These are phyloP conservation scores for Panthera uncia DNA, from an alignment of 2,113 vertebrate species.

Conservation along the genomic window DNA sequence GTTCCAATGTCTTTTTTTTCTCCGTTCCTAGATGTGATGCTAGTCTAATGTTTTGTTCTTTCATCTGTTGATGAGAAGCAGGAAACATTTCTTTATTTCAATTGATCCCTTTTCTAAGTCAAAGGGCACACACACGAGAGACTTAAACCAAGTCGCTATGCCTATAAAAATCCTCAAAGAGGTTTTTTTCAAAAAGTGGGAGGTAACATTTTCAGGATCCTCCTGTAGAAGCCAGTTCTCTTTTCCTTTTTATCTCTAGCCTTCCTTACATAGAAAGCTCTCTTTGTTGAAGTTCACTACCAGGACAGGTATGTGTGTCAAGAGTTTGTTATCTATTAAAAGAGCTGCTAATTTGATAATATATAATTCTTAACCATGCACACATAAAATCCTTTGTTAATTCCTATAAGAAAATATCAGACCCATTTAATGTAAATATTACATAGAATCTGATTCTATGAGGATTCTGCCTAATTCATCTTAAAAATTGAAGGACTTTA, in stretches of 20 bases:
- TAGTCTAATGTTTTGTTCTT: conserved; percentile 46
- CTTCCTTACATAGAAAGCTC: conserved; percentile 18
- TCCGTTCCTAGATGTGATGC: background rate
- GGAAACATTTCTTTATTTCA: conserved; percentile 38
- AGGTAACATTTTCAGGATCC: conserved; percentile 48
- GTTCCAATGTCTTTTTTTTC: background rate
- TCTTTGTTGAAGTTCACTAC: conserved; percentile 44
- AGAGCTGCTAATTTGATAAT: background rate
- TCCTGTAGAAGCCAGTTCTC: conserved; percentile 20
- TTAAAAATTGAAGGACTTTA: conserved; percentile 47
- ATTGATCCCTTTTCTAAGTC: conserved; percentile 10
- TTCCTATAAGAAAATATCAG: conserved; percentile 32
- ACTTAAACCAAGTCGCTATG: conserved; percentile 8
- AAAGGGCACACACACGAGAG: background rate
- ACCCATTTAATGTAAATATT: conserved; percentile 4
- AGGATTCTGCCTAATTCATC: background rate
- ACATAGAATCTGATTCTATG: background rate
- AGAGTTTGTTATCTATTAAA: conserved; percentile 32
- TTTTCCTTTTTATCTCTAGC: conserved; percentile 37
- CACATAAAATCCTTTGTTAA: background rate
- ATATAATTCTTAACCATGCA: background rate
- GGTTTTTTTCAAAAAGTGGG: background rate
- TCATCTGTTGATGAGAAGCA: background rate
- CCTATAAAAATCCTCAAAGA: conserved; percentile 29
- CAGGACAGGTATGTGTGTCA: conserved; percentile 2